These are phyloP conservation scores for Triplophysa dalaica DNA, from an alignment of 2,113 vertebrate genomes.

Conservation along the genomic window DNA sequence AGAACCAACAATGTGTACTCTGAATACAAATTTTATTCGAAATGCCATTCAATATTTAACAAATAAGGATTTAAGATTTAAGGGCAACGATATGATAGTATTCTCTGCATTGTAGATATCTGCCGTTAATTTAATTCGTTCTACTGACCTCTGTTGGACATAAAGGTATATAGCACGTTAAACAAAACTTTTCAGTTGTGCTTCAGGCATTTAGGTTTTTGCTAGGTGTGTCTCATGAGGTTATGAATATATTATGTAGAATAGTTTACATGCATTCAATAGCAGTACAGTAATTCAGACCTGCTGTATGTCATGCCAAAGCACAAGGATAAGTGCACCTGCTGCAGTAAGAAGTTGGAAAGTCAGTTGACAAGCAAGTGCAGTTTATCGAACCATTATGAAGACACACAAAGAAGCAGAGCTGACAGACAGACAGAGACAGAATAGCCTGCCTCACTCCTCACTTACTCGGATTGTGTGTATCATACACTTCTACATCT, in stretches of 20 bases:
- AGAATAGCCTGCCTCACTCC: background rate
- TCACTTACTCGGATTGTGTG: background rate
- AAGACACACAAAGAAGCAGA: background rate
- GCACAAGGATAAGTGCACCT: background rate
- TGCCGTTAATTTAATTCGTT: constrained; percentile 1
- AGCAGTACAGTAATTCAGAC: background rate
- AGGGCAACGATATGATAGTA: no score
- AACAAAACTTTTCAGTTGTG: background rate
- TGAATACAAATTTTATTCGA: background rate
- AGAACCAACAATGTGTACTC: no score
- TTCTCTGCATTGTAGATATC: background rate
- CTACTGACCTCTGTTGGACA: constrained; percentile 39
- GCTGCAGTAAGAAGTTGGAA: background rate
- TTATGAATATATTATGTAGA: background rate
- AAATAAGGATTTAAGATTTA: background rate
- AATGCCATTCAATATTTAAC: background rate
- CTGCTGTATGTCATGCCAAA: background rate
- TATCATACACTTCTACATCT: background rate
- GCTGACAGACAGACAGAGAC: background rate
- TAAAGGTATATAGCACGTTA: background rate
- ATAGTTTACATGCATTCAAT: background rate
- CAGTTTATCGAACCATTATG: background rate
- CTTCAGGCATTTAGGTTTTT: constrained; percentile 6
- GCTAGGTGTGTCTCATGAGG: background rate
- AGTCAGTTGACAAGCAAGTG: background rate